Evolutionary conservation across 2,888 invertebrate species (phyloP).

Genomic region (Acanthosoma haemorrhoidale): DNA sequence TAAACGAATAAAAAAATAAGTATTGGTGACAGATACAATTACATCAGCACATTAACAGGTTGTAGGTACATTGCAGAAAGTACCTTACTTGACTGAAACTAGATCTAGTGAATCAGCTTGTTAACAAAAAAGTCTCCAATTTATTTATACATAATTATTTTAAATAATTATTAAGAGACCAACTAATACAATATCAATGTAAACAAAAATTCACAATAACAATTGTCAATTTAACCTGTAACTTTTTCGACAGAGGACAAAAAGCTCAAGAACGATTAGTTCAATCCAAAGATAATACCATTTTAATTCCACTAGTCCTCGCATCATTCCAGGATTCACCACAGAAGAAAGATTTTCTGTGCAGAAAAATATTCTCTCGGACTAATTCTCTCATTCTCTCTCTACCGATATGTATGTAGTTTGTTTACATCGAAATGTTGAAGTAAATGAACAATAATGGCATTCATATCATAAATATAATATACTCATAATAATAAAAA

Average conservation of each 20-base stretch:
- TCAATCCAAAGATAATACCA: too few relatives aligned
- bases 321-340: too few relatives aligned
- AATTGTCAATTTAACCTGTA: slow-evolving; percentile 1
- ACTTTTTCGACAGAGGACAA: not conserved
- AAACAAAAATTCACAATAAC: not conserved
- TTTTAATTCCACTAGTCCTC: too few relatives aligned
- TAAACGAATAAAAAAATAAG: not conserved
- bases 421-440: too few relatives aligned
- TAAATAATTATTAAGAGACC: not conserved
- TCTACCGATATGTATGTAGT: too few relatives aligned
- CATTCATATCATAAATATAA: too few relatives aligned
- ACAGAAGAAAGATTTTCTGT: too few relatives aligned
- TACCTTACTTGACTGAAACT: too few relatives aligned
- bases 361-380: too few relatives aligned
- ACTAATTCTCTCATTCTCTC: too few relatives aligned
- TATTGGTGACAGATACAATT: not conserved
- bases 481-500: too few relatives aligned
- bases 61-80: not conserved
- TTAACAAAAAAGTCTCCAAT: not conserved
- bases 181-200: not conserved
- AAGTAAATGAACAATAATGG: too few relatives aligned
- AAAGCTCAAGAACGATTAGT: slow-evolving; percentile 1
- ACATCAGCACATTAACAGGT: slow-evolving; percentile 12
- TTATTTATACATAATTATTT: not conserved
- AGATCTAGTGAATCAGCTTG: not conserved